Evolutionary conservation across 2,113 vertebrate genomes (phyloP).

Genomic region (Mobula hypostoma): DNA sequence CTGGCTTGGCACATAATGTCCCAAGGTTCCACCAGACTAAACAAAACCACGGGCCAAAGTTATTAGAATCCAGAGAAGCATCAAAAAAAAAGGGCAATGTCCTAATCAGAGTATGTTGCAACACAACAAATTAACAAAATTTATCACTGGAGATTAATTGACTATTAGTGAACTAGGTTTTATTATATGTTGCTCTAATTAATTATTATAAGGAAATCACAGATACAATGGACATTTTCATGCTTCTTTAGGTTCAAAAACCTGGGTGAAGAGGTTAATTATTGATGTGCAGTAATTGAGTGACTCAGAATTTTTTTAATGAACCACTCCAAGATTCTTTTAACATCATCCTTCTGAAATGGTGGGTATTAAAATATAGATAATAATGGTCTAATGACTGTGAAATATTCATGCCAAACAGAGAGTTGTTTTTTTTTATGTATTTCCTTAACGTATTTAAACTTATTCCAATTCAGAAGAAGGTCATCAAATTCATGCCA

Average conservation of each 20-base stretch:
- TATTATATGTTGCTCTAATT: constrained; percentile 8
- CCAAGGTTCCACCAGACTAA: constrained; percentile 23
- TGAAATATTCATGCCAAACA: constrained; percentile 35
- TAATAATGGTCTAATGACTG: constrained; percentile 34
- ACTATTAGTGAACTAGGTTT: constrained; percentile 27
- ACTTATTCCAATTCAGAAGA: too few species aligned
- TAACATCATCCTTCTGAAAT: constrained; percentile 30
- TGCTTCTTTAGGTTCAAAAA: constrained; percentile 9
- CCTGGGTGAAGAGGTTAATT: constrained; percentile 34
- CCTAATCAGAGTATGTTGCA: background rate
- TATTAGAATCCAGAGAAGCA: constrained; percentile 31
- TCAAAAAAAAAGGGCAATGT: background rate
- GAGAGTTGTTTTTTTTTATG: constrained; percentile 1
- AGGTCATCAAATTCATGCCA: too few species aligned
- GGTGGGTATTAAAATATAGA: constrained; percentile 32
- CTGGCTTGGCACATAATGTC: constrained; percentile 24
- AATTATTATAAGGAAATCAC: background rate
- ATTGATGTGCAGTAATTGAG: constrained; percentile 34
- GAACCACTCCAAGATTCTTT: constrained; percentile 31
- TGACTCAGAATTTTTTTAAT: constrained; percentile 27
- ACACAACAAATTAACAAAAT: background rate
- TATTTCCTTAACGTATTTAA: background rate
- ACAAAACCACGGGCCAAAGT: constrained; percentile 29
- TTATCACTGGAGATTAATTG: constrained; percentile 5
- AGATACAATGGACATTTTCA: constrained; percentile 13